Conservation (phyloP, 2,797 vertebrate species). For the Neosalanx taihuensis region DNA sequence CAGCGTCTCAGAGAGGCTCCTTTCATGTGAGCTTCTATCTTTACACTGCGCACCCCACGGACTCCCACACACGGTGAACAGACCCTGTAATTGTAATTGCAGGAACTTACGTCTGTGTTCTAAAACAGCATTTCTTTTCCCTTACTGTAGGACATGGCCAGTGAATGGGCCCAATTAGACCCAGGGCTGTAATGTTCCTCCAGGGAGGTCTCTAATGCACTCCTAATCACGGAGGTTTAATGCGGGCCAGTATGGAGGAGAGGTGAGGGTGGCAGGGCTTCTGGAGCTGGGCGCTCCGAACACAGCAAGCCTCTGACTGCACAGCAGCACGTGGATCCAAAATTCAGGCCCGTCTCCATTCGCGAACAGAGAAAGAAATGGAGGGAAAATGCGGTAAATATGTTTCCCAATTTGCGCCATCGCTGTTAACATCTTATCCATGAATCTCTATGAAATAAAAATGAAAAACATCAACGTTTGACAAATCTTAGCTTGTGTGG, state of each 20-base stretch:
- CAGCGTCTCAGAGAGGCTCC: constrained; percentile 32
- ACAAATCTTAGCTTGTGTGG: not conserved
- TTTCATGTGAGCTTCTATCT: constrained; percentile 28
- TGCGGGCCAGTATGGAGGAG: constrained; percentile 3
- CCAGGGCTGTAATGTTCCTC: constrained; percentile 40
- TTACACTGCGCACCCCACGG: not conserved
- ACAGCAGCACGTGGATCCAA: too few species aligned
- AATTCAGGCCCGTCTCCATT: too few species aligned
- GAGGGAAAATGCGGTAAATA: too few species aligned
- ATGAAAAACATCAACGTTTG: not conserved
- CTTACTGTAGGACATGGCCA: constrained; percentile 22
- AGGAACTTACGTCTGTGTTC: constrained; percentile 37
- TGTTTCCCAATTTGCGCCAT: too few species aligned
- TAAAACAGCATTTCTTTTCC: constrained; percentile 18
- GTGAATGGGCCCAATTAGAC: constrained; percentile 41
- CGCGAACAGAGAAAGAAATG: too few species aligned
- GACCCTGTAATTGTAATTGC: constrained; percentile 52
- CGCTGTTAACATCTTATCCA: not conserved
- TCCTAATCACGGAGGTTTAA: constrained; percentile 36
- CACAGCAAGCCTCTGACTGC: too few species aligned
- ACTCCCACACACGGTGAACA: constrained; percentile 20
- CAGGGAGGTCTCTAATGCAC: constrained; percentile 42
- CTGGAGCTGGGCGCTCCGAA: not conserved
- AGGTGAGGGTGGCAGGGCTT: not conserved
- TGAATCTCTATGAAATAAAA: not conserved